Evolutionary conservation across 2,888 invertebrate species (phyloP), one percentile per base, ranked within the genome.

Genomic region (Aphidius colemani): DNA sequence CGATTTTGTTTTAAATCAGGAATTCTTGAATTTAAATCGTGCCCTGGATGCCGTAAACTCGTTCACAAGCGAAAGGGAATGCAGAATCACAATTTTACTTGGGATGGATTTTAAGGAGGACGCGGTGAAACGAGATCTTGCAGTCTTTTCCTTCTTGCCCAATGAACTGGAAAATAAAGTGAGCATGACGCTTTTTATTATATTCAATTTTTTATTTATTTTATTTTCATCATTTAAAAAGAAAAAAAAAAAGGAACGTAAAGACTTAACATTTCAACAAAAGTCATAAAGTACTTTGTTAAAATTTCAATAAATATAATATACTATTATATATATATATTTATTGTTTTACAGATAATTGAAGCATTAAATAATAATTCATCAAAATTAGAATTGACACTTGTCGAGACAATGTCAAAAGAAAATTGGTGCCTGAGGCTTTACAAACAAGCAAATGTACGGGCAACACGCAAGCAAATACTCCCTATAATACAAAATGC

Each of bases 401-500:
- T 44, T 11, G 43, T 40, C 13, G 18, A 48, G 65, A 68, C 66
- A 68, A 51, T 56, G 61, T 43, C 63, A 67, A 44, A 70, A 74
- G 59, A 69, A 56, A 64, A 64, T 53, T 64, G 64, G 64, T 49
- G 60, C 56, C 60, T 64, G 60, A 64, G 56, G 7, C 86, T 87
- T 71, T 87, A 86, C 71, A 81, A 80, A 7, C 90, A 90, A 71
- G 73, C 77, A 0, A 90, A 91, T 73, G 74, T 88, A 0, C 82
- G 84, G 51, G 86, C 86, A 0, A 88, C 90, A 0, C 84, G 92
- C 40, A 92, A 92, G 76, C 90, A 91, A 74, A 87, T 90, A 67
- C 80, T 90, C 63, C 90, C 90, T 0, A 84, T 89, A 30, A 72
- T 90, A 10, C 86, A 85, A 70, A 80, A 83, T n/a, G 85, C 85